Base-by-base conservation (phyloP, 2,888 invertebrate genomes). In the Tanytarsus gracilentus region DNA sequence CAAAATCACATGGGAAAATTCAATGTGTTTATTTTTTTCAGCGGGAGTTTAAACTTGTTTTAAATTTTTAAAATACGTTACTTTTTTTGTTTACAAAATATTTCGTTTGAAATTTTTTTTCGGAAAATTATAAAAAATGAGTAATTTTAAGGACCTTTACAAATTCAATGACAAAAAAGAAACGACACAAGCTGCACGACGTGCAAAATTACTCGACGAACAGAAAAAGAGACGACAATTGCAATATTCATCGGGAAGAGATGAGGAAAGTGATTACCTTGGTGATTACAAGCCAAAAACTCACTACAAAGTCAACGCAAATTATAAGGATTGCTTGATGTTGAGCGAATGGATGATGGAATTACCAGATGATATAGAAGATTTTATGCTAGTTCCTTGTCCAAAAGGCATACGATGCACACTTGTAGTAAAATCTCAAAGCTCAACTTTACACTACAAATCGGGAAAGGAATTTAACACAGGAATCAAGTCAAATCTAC, bases 291-390 rank as follows among this genome's bases (percentile, higher is more conserved):
- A 52, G 18, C 1, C 4, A 25, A 16, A 51, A 30, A 6, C 11
- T 8, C 5, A 49, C 14, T 2, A n/a, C 1, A n/a, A n/a, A n/a
- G n/a, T n/a, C n/a, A n/a, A n/a, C n/a, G n/a, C n/a, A n/a, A 6
- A 26, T 11, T 53, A 68, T 7, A 63, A 67, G 29, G 74, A 80
- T 69, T 78, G 82, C 65, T 73, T 96, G 6, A 96, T 96, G 88
- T 69, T 87, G 62, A 95, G 96, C 0, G 97, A 98, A 72, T 98
- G 96, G 96, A 76, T 98, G 70, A 76, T 86, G 1, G 90, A 96
- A 65, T 81, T 86, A 61, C 98, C 98, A 0, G 76, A 78, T 25
- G 85, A 90, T 69, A 79, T 91, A 56, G 76, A 80, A 4, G 81
- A 84, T 52, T 92, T 91, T 90, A 71, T 79, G 21, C 75, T 86